Evolutionary conservation across 2,888 invertebrate species (phyloP), one percentile per base, ranked within the genome.

Genomic region (Dyspetes luteomarginatus): DNA sequence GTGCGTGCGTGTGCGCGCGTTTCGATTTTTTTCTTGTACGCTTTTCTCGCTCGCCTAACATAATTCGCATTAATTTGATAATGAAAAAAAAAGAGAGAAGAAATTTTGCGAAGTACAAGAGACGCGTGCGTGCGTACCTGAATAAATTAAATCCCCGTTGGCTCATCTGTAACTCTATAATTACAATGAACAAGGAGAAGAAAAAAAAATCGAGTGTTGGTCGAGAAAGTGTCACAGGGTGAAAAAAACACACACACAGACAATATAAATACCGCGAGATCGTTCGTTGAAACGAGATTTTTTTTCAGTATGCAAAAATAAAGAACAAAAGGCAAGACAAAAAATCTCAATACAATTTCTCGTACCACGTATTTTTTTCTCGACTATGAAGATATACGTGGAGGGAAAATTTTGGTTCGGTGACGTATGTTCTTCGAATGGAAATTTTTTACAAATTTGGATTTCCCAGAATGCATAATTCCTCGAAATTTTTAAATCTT

Each of bases 91-190:
- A 43, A 60, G 4, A 60, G 26, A 43, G 26, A 19, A 43, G 3
- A 64, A 28, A 24, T 22, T 15, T 24, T 50, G 30, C 22, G 22
- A 17, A 45, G 45, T 45, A 17, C 45, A 26, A 2, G 28, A 41
- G 17, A 24, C 50, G 64, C 41, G 62, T 55, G 4, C 19, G 36
- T 28, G n/a, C 41, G 24, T 9, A 17, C 19, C 45, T 45, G 45
- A 58, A 55, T 12, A 55, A 43, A 62, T 73, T 50, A n/a, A 48
- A 41, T 65, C 7, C 41, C 68, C 62, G 60, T 62, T 62, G 62
- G 72, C 56, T 76, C 72, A 64, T 67, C 81, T 67, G 67, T 73
- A 77, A 76, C 76, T 80, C 76, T 81, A 81, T 81, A 73, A 77
- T 81, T 77, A 77, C 81, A 77, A 81, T 81, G 77, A 81, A 77